A percentile compares a stretch with the other conserved stretches of the same genome.
phyloP scores from a whole-genome alignment of 2,113 vertebrate species.

The Toxostoma redivivum region DNA sequence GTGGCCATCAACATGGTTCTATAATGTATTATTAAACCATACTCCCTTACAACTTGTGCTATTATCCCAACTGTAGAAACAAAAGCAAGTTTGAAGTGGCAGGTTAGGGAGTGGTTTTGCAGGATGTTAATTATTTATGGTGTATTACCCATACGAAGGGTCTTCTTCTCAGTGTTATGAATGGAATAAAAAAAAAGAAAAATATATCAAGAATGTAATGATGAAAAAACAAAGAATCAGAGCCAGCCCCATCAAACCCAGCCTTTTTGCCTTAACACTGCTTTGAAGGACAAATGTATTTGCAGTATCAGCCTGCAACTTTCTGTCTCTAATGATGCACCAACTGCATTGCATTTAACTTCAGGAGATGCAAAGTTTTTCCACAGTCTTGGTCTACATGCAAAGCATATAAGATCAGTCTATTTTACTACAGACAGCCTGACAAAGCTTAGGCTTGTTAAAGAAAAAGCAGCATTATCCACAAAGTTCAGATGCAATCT shows the following conservation, averaged over 20 bases:
- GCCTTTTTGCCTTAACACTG: neutral
- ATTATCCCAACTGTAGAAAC: neutral
- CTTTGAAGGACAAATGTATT: neutral
- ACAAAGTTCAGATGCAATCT: neutral
- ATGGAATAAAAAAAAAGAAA: neutral
- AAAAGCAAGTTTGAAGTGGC: neutral
- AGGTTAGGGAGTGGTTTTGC: neutral
- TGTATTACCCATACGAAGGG: neutral
- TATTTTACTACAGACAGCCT: neutral
- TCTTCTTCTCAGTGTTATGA: neutral
- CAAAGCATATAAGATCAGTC: neutral
- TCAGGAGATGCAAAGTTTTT: neutral
- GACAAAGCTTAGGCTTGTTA: neutral
- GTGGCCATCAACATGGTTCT: neutral
- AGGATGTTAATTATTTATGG: neutral
- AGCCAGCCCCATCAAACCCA: neutral
- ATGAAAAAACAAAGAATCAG: neutral
- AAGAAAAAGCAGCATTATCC: neutral
- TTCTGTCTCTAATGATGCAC: slow-evolving; percentile 54
- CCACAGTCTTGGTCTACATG: neutral
- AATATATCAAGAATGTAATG: neutral
- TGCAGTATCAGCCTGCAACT: neutral
- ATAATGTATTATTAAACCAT: slow-evolving; percentile 6
- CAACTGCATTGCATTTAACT: slow-evolving; percentile 16
- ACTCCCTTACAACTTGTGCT: neutral